Evolutionary conservation across 2,797 vertebrate species (phyloP).

Genomic region (Lithobates pipiens): DNA sequence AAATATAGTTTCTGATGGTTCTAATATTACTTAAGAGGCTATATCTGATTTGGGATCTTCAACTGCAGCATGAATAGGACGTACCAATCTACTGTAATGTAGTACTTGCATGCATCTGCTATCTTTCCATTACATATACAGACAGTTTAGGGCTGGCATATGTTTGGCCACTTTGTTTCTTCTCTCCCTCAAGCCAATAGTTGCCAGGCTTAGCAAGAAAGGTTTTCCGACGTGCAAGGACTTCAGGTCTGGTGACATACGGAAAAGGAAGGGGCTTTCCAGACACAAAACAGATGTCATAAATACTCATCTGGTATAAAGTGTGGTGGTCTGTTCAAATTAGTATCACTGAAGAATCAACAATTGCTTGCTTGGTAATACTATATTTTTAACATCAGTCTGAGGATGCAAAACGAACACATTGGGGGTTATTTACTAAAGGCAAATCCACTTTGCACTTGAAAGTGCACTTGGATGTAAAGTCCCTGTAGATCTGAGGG

Average conservation of each 20-base stretch:
- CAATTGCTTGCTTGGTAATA: too few relatives aligned
- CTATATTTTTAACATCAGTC: not conserved
- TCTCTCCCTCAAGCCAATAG: not conserved
- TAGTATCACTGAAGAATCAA: not conserved
- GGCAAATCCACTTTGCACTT: too few relatives aligned
- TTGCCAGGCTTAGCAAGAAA: not conserved
- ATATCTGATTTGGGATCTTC: not conserved
- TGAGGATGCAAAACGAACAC: conserved; percentile 23
- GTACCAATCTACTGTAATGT: not conserved
- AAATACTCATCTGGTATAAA: not conserved
- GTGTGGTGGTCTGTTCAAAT: not conserved
- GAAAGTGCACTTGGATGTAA: too few relatives aligned
- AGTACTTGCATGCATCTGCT: not conserved
- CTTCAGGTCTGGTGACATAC: conserved; percentile 4
- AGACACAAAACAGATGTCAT: conserved; percentile 14
- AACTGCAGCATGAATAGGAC: not conserved
- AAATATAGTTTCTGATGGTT: not conserved
- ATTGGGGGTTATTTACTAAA: too few relatives aligned
- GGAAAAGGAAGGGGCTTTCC: not conserved
- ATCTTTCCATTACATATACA: not conserved
- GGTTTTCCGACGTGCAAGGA: not conserved
- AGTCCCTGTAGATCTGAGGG: too few relatives aligned
- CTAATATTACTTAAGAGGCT: not conserved
- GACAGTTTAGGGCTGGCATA: not conserved
- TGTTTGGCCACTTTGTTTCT: not conserved